Conservation (phyloP, 2,113 vertebrate species). For the Castor canadensis region DNA sequence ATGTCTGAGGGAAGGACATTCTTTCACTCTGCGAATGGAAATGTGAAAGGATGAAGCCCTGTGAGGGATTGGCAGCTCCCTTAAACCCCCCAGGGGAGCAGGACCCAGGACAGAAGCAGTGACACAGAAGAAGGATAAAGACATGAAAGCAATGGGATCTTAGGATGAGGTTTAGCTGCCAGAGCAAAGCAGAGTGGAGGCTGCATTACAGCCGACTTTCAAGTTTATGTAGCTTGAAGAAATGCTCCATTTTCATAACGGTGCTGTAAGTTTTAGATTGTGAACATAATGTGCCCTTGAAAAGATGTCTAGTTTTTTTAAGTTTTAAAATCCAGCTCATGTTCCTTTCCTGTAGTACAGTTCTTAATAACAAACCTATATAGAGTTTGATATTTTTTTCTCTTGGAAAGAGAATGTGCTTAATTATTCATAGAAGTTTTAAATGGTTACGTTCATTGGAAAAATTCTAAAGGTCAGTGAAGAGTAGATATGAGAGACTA, state of each 20-base stretch:
- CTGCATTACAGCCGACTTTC: background rate
- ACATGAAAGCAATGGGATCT: background rate
- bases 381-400: conserved; percentile 20
- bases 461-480: background rate
- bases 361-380: background rate
- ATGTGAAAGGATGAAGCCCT: background rate
- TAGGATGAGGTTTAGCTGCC: background rate
- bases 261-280: background rate
- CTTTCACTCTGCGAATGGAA: background rate
- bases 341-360: background rate
- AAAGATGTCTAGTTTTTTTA: background rate
- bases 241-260: background rate
- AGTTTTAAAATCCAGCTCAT: conserved; percentile 11
- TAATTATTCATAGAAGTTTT: conserved; percentile 34
- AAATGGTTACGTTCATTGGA: background rate
- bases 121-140: background rate
- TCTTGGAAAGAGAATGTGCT: background rate
- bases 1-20: background rate
- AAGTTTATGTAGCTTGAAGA: background rate
- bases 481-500: background rate
- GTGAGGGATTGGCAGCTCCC: background rate
- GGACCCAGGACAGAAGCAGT: background rate
- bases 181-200: background rate
- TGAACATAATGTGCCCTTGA: background rate
- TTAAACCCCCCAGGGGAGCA: background rate